Conservation (phyloP, 2,113 vertebrate species). For the Urocolius indicus region DNA sequence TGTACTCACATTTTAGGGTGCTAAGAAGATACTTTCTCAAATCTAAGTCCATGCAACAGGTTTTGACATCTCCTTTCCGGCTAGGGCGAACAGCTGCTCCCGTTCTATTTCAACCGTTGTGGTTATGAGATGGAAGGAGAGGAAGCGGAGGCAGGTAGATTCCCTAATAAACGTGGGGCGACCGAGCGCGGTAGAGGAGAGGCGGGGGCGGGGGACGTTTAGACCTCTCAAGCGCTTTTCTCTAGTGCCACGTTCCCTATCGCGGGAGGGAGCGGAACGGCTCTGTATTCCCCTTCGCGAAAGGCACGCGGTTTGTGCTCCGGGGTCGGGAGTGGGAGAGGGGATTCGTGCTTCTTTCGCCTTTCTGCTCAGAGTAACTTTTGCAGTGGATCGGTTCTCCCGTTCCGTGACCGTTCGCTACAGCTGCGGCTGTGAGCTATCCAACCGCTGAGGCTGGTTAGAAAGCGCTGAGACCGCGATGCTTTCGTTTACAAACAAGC, state of each 20-base stretch:
- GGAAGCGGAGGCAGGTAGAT: slow-evolving; percentile 20
- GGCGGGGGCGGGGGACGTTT: background rate
- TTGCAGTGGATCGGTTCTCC: background rate
- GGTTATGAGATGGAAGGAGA: slow-evolving; percentile 12
- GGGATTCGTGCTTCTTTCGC: background rate
- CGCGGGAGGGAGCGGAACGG: background rate
- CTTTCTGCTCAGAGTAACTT: background rate
- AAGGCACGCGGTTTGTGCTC: background rate
- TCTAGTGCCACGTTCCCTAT: background rate
- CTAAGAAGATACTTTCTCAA: background rate
- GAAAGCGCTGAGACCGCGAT: background rate
- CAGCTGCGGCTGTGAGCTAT: background rate
- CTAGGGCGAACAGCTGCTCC: slow-evolving; percentile 10
- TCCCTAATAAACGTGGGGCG: background rate
- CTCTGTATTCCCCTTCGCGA: background rate
- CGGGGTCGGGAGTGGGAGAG: background rate
- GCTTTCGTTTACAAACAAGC: slow-evolving; percentile 4
- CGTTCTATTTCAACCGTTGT: background rate
- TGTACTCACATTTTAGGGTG: slow-evolving; percentile 21
- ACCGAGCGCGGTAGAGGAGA: background rate
- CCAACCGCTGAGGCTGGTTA: background rate
- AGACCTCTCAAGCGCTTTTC: background rate
- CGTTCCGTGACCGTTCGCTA: background rate
- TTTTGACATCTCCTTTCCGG: slow-evolving; percentile 21
- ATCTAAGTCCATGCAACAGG: slow-evolving; percentile 38